Conservation (phyloP, 2,113 vertebrate genomes). For the Eubucco bourcierii region DNA sequence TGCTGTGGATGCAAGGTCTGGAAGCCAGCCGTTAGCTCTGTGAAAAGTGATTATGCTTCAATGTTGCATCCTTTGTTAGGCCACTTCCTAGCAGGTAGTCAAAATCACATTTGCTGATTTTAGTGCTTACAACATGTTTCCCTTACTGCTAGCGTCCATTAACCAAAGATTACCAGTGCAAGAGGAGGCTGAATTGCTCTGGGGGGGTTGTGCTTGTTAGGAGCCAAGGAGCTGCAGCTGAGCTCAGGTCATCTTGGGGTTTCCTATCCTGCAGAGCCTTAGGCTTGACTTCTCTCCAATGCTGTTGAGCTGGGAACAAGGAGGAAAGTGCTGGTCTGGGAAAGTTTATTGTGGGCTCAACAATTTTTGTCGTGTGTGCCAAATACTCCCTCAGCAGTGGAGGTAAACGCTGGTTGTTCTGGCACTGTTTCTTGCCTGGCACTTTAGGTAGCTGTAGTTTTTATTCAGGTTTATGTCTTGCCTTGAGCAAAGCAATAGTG, state of each 20-base stretch:
- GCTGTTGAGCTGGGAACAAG: background rate
- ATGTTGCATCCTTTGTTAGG: background rate
- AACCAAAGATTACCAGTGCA: background rate
- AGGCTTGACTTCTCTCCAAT: background rate
- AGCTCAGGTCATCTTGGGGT: fast-evolving
- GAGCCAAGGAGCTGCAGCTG: background rate
- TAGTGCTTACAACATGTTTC: background rate
- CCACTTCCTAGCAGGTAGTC: background rate
- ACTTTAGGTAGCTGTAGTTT: background rate
- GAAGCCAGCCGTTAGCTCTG: background rate
- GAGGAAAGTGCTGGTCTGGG: background rate
- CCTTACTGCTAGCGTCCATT: background rate
- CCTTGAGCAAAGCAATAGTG: background rate
- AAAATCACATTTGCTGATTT: background rate
- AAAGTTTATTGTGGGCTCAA: background rate
- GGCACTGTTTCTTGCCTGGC: background rate
- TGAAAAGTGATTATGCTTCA: background rate
- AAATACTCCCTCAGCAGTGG: background rate
- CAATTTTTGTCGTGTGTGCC: background rate
- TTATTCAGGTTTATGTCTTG: background rate
- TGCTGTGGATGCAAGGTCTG: fast-evolving
- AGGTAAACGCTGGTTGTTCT: background rate
- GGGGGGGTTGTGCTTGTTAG: background rate
- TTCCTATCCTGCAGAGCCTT: background rate
- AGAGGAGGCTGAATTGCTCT: background rate